Conservation (phyloP, 2,113 vertebrate genomes). For the Pionites leucogaster region DNA sequence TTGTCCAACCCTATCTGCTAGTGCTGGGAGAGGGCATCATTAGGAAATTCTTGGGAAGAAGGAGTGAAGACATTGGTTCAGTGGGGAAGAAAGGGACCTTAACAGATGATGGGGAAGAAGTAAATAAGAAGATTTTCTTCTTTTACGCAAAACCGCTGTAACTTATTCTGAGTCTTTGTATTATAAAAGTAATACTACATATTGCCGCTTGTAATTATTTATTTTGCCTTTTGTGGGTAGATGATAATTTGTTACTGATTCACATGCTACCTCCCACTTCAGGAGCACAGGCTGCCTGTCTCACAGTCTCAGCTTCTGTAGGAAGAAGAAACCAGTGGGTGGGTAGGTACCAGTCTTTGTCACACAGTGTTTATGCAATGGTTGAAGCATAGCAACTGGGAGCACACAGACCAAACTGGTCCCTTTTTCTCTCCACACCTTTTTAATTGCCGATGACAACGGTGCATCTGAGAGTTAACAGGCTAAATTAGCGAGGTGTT, state of each 20-base stretch:
- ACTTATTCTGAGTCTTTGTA: background rate
- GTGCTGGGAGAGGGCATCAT: background rate
- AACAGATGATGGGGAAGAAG: background rate
- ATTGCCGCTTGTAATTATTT: background rate
- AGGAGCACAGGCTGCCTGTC: background rate
- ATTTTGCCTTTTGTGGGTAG: background rate
- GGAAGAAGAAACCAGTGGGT: background rate
- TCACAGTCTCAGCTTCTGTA: background rate
- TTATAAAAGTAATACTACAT: background rate
- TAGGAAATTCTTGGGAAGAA: background rate
- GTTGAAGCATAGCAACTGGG: background rate
- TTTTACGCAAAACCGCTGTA: background rate
- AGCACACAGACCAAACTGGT: background rate
- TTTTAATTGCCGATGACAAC: background rate
- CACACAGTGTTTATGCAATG: background rate
- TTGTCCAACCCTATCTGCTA: background rate
- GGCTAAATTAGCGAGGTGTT: background rate
- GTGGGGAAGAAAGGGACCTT: background rate
- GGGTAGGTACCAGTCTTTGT: background rate
- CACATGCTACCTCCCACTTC: background rate
- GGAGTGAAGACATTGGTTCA: background rate
- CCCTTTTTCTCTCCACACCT: background rate
- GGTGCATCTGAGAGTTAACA: background rate
- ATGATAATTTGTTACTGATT: background rate
- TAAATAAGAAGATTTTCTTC: background rate